phyloP scores from a whole-genome alignment of 2,888 invertebrate genomes.

The Papilio protenor region DNA sequence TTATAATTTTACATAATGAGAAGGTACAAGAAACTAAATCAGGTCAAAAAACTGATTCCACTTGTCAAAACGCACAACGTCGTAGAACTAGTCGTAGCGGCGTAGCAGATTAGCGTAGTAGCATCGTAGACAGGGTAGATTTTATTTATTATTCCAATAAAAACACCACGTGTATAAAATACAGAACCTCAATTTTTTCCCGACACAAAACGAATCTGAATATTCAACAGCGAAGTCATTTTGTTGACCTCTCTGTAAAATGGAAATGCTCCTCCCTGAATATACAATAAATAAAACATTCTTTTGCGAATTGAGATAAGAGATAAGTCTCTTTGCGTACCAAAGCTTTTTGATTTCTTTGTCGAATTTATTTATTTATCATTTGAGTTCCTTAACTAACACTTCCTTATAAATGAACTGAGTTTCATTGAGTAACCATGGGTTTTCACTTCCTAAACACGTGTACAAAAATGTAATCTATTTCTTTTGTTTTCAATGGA shows the following conservation, averaged over 20 bases:
- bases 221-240: conserved; percentile 22
- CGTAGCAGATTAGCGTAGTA: background rate
- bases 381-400: background rate
- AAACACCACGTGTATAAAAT: background rate
- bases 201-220: conserved; percentile 8
- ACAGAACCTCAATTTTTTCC: background rate
- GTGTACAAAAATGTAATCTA: background rate
- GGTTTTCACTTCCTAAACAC: background rate
- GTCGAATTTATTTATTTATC: background rate
- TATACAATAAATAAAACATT: conserved; percentile 6
- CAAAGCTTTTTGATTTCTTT: background rate
- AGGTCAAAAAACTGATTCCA: background rate
- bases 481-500: too few relatives aligned
- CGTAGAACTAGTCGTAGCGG: background rate
- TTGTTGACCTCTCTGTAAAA: conserved; percentile 13
- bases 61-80: background rate
- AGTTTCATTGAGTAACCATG: background rate
- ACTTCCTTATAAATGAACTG: too few relatives aligned
- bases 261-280: conserved; percentile 12
- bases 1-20: background rate
- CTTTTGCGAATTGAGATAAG: conserved; percentile 1
- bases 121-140: background rate
- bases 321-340: background rate
- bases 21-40: background rate
- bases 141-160: background rate